Evolutionary conservation across 2,113 vertebrate species (phyloP).

Genomic region (Irena cyanogastra): DNA sequence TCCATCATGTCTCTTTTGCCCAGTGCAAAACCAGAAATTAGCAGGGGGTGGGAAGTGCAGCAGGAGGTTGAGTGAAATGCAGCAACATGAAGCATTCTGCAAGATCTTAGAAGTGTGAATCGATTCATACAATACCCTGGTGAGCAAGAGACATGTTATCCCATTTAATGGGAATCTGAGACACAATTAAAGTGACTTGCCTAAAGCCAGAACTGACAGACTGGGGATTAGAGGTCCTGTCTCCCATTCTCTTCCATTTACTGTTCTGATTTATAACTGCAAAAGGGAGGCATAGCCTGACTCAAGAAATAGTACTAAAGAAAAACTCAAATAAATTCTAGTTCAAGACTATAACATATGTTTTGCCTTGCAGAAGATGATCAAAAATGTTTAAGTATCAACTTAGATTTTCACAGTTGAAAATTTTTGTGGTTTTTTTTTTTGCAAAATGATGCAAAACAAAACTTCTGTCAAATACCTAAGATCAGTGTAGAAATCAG

Average conservation of each 20-base stretch:
- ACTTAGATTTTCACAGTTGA: not conserved
- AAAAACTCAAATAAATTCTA: not conserved
- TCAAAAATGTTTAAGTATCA: not conserved
- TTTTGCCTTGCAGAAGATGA: not conserved
- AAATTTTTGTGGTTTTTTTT: fast-evolving
- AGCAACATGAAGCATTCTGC: not conserved
- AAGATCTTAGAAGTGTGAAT: not conserved
- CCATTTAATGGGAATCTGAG: not conserved
- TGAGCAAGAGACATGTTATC: not conserved
- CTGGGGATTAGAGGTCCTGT: not conserved
- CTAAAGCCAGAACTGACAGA: not conserved
- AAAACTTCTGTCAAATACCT: not conserved
- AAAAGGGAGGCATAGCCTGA: not conserved
- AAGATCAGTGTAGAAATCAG: not conserved
- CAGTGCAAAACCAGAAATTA: not conserved
- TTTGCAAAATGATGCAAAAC: fast-evolving
- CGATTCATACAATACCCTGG: not conserved
- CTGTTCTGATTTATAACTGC: not conserved
- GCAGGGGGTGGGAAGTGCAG: not conserved
- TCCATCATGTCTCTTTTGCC: not conserved
- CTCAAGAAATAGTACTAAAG: not conserved
- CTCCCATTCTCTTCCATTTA: not conserved
- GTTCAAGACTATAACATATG: fast-evolving
- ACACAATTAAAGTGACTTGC: not conserved
- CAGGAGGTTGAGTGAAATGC: not conserved